A percentile compares a stretch with the other conserved stretches of the same genome.
Evolutionary conservation across 1,140 invertebrate genomes (phyloP).

Genomic region (Drosophila littoralis): DNA sequence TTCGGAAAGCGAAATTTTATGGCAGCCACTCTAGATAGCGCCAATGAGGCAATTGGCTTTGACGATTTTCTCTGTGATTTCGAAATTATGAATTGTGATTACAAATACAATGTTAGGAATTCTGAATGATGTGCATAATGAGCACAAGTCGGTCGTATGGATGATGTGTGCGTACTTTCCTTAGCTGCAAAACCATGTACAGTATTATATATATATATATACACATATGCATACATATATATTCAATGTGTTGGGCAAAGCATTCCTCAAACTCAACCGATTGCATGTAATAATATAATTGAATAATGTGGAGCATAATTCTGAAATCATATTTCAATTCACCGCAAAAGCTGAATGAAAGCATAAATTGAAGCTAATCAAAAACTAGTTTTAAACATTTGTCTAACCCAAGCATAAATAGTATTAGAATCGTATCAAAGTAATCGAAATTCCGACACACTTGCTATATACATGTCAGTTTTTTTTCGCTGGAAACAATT

Average conservation of each 20-base stretch:
- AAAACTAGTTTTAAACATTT: not conserved
- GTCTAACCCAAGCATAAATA: not conserved
- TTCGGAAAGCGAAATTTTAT: constrained; percentile 35
- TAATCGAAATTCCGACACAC: constrained; percentile 1
- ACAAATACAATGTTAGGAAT: constrained; percentile 40
- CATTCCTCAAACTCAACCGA: not conserved
- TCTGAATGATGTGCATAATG: constrained; percentile 13
- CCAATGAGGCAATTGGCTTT: constrained; percentile 7
- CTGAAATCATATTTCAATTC: constrained; percentile 1
- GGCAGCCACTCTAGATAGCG: constrained; percentile 59
- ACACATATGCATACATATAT: not conserved
- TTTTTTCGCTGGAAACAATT: constrained; percentile 2
- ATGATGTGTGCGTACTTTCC: constrained; percentile 39
- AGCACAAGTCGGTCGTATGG: constrained; percentile 1
- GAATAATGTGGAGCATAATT: constrained; percentile 3
- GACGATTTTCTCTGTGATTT: constrained; percentile 63
- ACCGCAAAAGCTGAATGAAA: not conserved
- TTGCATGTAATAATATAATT: constrained; percentile 12
- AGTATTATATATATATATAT: constrained; percentile 67
- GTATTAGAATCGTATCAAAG: constrained; percentile 10
- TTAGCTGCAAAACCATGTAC: constrained; percentile 53
- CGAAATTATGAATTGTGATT: constrained; percentile 76
- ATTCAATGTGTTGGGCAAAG: not conserved
- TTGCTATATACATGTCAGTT: constrained; percentile 6
- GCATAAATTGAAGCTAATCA: not conserved